Base-by-base conservation (phyloP, 1,140 invertebrate genomes). In the Glossosoma conforme region DNA sequence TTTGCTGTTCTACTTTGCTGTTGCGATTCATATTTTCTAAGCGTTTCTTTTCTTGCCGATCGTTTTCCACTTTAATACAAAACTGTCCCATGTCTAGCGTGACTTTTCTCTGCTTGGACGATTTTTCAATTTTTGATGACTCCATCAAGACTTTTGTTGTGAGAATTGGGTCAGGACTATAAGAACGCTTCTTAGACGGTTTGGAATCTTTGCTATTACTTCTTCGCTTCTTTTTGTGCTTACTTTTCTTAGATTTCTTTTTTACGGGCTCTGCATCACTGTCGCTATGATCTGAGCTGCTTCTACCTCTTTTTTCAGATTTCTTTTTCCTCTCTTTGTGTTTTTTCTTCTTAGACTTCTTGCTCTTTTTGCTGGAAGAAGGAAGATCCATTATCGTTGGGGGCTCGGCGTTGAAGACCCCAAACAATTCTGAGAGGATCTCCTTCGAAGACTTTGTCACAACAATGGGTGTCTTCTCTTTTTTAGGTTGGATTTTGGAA, bases 371-470 rank as follows among this genome's bases (percentile, higher is more conserved):
- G 48, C 67, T 50, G 4, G n/a, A 25, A n/a, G 21, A 17, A 18
- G 40, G 3, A 15, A 8, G 18, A 61, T 71, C 69, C 13, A 64
- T 64, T 53, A 74, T 74, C 58, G 77, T 70, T 6, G 80, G 78
- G 32, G 79, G 80, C 45, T 74, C 74, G 19, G 76, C 80, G 61
- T 86, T 82, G 60, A 86, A 86, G 3, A 82, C 85, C 41, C 80
- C 76, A 60, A 90, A 90, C 0, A 90, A 70, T 66, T 89, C 86
- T 0, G 84, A 84, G 5, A 90, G 70, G 60, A 90, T 89, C 64
- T 90, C 85, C 64, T 82, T 85, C 0, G 86, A 88, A 3, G 85
- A 83, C 61, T 86, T 86, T 1, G 66, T 67, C 2, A 68, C 66
- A 14, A 65, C 66, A 42, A 75, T 68, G 50, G 62, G 66, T 49